These are phyloP conservation scores for Aleadryas rufinucha DNA, from an alignment of 2,113 vertebrate genomes.

Conservation along the genomic window DNA sequence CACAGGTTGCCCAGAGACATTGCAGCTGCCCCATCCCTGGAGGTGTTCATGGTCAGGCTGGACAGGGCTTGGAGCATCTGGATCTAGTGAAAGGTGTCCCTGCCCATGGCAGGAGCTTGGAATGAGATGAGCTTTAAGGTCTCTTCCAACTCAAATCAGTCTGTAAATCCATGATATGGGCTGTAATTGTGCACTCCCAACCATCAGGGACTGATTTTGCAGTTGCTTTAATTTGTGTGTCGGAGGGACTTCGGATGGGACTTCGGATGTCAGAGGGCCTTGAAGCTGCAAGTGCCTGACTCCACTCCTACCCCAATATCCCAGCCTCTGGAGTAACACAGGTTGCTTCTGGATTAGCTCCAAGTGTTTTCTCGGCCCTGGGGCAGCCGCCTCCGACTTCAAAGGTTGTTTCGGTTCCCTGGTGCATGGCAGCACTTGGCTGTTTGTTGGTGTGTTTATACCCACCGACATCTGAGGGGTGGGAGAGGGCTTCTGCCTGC, in stretches of 20 bases:
- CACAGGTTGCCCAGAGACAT: not conserved
- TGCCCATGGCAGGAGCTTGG: not conserved
- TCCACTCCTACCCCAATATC: not conserved
- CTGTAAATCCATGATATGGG: rapidly evolving
- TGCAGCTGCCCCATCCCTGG: not conserved
- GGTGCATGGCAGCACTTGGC: not conserved
- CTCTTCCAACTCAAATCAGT: not conserved
- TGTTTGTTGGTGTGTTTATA: constrained; percentile 34
- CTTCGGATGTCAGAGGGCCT: not conserved
- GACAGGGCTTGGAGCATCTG: not conserved
- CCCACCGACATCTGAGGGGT: constrained; percentile 14
- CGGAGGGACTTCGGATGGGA: not conserved
- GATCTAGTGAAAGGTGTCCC: not conserved
- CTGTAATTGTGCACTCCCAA: rapidly evolving
- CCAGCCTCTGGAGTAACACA: not conserved
- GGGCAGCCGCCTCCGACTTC: constrained; percentile 24
- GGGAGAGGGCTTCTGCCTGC: constrained; percentile 44
- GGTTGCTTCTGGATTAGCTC: constrained; percentile 11
- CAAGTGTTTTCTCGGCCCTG: constrained; percentile 29
- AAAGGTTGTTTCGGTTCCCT: constrained; percentile 12
- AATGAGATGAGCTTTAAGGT: not conserved
- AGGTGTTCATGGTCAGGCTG: not conserved
- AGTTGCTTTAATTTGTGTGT: not conserved
- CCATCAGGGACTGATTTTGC: not conserved
- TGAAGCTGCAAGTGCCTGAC: not conserved